Evolutionary conservation across 2,797 vertebrate genomes (phyloP).

Genomic region (Lutjanus argentimaculatus): DNA sequence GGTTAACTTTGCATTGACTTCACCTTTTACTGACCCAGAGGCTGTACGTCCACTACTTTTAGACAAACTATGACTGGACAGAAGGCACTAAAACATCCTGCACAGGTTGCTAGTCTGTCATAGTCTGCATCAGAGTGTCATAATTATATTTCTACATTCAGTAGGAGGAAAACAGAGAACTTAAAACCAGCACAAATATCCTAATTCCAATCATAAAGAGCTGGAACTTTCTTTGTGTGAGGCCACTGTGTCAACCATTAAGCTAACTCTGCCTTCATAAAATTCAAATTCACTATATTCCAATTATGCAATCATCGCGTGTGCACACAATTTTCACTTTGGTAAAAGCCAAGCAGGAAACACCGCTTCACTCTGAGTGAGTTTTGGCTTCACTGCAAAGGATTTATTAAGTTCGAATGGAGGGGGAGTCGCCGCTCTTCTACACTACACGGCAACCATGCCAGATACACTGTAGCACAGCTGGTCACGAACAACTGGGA

Average conservation of each 20-base stretch:
- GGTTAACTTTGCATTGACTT: no score
- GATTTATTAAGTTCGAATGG: constrained; percentile 69
- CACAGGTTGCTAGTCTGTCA: neutral
- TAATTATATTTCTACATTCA: constrained; percentile 13
- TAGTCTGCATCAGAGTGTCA: neutral
- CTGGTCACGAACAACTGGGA: constrained; percentile 83
- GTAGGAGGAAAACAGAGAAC: constrained; percentile 8
- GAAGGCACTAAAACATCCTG: constrained; percentile 3
- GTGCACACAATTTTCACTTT: constrained; percentile 42
- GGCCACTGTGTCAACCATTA: constrained; percentile 23
- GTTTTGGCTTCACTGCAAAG: constrained; percentile 63
- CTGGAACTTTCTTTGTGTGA: constrained; percentile 13
- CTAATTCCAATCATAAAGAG: constrained; percentile 4
- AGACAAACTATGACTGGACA: neutral
- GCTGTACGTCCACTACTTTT: no score
- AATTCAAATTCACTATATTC: constrained; percentile 44
- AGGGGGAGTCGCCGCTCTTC: constrained; percentile 39
- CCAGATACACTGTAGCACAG: constrained; percentile 78
- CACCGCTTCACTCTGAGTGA: constrained; percentile 43
- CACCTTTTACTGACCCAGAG: no score
- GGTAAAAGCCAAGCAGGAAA: constrained; percentile 50
- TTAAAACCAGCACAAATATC: constrained; percentile 18
- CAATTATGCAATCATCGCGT: constrained; percentile 35
- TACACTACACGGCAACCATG: constrained; percentile 53
- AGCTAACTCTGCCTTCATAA: constrained; percentile 31